Percentiles rank a stretch among this genome's conserved stretches.
These are phyloP conservation scores for Idris sp. DNA, from an alignment of 1,140 invertebrate species.

Conservation along the genomic window DNA sequence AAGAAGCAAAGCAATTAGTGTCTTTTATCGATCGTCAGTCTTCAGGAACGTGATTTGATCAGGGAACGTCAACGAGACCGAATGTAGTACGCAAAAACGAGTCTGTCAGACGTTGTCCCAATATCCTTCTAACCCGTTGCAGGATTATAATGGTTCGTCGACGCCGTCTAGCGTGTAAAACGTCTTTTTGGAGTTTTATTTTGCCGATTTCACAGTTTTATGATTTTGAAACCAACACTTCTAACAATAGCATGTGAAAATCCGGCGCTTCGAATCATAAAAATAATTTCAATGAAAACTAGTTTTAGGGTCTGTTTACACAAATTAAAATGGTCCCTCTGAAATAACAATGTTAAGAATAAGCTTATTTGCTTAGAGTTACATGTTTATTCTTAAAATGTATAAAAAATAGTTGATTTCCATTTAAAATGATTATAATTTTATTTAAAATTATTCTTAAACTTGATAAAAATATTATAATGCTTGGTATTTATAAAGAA, in stretches of 20 bases:
- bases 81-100: slow-evolving; percentile 36
- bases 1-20: slow-evolving; percentile 50
- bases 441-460: too few species aligned
- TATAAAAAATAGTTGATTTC: too few species aligned
- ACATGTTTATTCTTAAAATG: too few species aligned
- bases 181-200: slow-evolving; percentile 43
- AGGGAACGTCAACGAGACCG: slow-evolving; percentile 44
- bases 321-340: slow-evolving; percentile 32
- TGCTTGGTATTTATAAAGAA: too few species aligned
- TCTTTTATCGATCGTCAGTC: slow-evolving; percentile 33
- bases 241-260: slow-evolving; percentile 40
- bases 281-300: slow-evolving; percentile 41
- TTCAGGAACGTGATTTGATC: slow-evolving; percentile 47
- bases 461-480: too few species aligned
- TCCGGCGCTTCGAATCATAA: slow-evolving; percentile 14
- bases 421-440: too few species aligned
- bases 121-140: slow-evolving; percentile 57
- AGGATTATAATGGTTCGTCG: slow-evolving; percentile 56
- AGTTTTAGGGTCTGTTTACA: slow-evolving; percentile 28
- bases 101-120: slow-evolving; percentile 45
- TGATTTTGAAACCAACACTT: slow-evolving; percentile 29
- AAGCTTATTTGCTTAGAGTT: slow-evolving; percentile 4
- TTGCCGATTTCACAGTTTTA: slow-evolving; percentile 51
- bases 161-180: slow-evolving; percentile 55
- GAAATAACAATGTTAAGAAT: slow-evolving; percentile 29